Evolutionary conservation across 2,797 vertebrate genomes (phyloP).

Genomic region (Telmatherina bonti): DNA sequence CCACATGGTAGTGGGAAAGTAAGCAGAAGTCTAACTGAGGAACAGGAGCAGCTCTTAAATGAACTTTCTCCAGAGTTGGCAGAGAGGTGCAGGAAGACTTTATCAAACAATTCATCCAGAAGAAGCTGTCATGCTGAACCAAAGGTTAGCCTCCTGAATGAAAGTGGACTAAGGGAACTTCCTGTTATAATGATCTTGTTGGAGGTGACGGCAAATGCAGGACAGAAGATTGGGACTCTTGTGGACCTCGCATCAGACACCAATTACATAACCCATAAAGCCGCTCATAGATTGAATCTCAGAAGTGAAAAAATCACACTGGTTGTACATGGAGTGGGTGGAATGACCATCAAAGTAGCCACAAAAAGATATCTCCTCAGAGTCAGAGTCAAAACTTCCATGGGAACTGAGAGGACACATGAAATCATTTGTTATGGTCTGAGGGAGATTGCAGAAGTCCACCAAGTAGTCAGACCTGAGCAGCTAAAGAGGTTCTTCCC

Average conservation of each 20-base stretch:
- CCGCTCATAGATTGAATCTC: background rate
- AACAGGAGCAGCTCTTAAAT: background rate
- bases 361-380: conserved; percentile 6
- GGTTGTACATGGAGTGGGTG: conserved; percentile 34
- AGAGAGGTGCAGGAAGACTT: background rate
- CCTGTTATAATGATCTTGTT: conserved; percentile 39
- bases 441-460: background rate
- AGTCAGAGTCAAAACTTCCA: background rate
- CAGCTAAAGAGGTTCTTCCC: background rate
- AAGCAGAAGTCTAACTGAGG: background rate
- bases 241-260: conserved; percentile 20
- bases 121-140: background rate
- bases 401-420: background rate
- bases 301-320: conserved; percentile 35
- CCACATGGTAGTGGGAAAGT: too few species aligned
- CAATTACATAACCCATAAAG: conserved; percentile 11
- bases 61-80: conserved; percentile 1
- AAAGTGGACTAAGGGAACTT: background rate
- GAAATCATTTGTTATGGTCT: conserved; percentile 4
- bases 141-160: too few species aligned
- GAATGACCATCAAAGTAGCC: conserved; percentile 17
- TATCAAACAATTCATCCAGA: background rate
- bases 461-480: background rate
- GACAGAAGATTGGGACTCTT: conserved; percentile 21
- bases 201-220: too few species aligned